These are phyloP conservation scores for Chaetogeoica ovagalla DNA, from an alignment of 2,888 invertebrate genomes.

Conservation along the genomic window DNA sequence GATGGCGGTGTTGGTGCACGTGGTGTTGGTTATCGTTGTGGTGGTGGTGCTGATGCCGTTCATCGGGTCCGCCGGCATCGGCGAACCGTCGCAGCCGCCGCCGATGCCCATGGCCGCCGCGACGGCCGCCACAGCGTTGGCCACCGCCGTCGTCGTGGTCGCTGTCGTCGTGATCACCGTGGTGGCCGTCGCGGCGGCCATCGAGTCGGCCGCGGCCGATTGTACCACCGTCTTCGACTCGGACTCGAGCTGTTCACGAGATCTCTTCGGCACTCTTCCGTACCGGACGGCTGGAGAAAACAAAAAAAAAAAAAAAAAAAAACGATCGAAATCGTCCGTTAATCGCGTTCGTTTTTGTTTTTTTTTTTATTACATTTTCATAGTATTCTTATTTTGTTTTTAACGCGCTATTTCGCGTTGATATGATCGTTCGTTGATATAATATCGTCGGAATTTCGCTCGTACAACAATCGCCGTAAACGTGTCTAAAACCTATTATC, in stretches of 20 bases:
- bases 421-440: too few relatives aligned
- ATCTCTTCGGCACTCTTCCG: conserved; percentile 92
- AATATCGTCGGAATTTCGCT: too few relatives aligned
- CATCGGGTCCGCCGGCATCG: conserved; percentile 56
- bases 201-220: conserved; percentile 58
- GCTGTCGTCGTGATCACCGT: conserved; percentile 56
- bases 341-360: too few relatives aligned
- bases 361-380: too few relatives aligned
- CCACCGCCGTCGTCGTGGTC: conserved; percentile 58
- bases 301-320: conserved; percentile 54
- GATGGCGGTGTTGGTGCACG: too few relatives aligned
- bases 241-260: conserved; percentile 75
- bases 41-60: conserved; percentile 56
- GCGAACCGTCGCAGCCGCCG: conserved; percentile 56
- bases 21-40: conserved; percentile 58
- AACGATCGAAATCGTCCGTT: background rate
- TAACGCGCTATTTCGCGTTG: too few relatives aligned
- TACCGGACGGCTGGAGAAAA: conserved; percentile 84
- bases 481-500: too few relatives aligned
- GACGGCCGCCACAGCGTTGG: conserved; percentile 36
- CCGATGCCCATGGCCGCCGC: conserved; percentile 56
- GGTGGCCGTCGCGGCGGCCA: conserved; percentile 61
- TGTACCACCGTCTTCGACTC: conserved; percentile 58
- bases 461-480: too few relatives aligned
- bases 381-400: too few relatives aligned